Percentiles rank a stretch among this genome's conserved stretches.
These are phyloP conservation scores for Esox niger DNA, from an alignment of 2,113 vertebrate genomes.

Conservation along the genomic window DNA sequence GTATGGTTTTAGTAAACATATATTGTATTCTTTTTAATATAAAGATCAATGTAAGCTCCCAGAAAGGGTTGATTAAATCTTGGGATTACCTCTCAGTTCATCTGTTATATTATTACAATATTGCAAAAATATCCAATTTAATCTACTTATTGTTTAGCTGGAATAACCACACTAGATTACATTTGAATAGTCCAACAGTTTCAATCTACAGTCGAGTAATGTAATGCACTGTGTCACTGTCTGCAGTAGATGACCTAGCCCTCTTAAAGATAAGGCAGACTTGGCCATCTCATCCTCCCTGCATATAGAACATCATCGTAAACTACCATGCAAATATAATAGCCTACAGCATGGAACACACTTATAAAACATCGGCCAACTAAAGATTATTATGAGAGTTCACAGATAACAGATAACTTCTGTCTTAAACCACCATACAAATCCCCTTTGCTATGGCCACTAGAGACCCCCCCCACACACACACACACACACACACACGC, in stretches of 20 bases:
- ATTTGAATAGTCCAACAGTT: slow-evolving; percentile 32
- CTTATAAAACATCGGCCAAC: too few species aligned
- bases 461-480: slow-evolving; percentile 10
- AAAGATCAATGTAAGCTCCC: slow-evolving; percentile 58
- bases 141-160: slow-evolving; percentile 65
- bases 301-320: background rate
- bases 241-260: background rate
- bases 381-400: too few species aligned
- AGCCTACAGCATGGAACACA: background rate
- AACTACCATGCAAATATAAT: background rate
- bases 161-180: slow-evolving; percentile 35
- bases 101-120: slow-evolving; percentile 39
- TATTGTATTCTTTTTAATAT: slow-evolving; percentile 43
- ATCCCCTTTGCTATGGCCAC: slow-evolving; percentile 38
- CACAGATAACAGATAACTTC: too few species aligned
- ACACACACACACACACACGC: too few species aligned
- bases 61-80: slow-evolving; percentile 64
- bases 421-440: too few species aligned
- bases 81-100: slow-evolving; percentile 65
- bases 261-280: background rate
- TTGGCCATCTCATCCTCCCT: background rate
- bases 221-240: background rate
- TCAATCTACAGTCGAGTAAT: slow-evolving; percentile 47
- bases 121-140: slow-evolving; percentile 58
- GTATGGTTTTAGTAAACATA: background rate